These are phyloP conservation scores for Poicephalus gulielmi DNA, from an alignment of 2,113 vertebrate species.

Conservation along the genomic window DNA sequence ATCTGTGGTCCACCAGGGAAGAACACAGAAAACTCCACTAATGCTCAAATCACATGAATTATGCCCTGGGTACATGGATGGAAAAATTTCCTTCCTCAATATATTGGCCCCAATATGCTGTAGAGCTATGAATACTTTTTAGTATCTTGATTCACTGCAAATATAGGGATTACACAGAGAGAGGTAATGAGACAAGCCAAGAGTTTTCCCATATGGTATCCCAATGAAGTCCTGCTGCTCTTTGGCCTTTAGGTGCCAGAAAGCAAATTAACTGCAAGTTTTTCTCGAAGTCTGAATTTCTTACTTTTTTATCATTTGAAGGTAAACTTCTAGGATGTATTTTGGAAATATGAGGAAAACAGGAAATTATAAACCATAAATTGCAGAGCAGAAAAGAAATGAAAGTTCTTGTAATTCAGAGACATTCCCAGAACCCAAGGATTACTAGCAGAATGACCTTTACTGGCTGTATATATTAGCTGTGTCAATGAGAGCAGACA, in stretches of 20 bases:
- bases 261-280: neutral
- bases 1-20: neutral
- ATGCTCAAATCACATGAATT: neutral
- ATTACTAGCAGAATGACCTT: neutral
- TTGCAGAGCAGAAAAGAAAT: neutral
- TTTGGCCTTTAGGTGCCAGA: constrained; percentile 3
- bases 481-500: neutral
- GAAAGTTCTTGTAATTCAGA: neutral
- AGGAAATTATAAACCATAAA: constrained; percentile 16
- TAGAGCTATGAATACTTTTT: neutral
- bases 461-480: neutral
- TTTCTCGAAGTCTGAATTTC: neutral
- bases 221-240: neutral
- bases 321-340: neutral
- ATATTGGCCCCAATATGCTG: neutral
- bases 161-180: neutral
- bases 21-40: neutral
- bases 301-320: neutral
- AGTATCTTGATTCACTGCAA: neutral
- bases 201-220: neutral
- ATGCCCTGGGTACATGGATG: neutral
- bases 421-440: neutral
- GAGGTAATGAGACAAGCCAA: neutral
- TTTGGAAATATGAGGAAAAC: neutral
- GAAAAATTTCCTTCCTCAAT: neutral